These are phyloP conservation scores for Metallyticus violacea DNA, from an alignment of 2,888 invertebrate species.

Conservation along the genomic window DNA sequence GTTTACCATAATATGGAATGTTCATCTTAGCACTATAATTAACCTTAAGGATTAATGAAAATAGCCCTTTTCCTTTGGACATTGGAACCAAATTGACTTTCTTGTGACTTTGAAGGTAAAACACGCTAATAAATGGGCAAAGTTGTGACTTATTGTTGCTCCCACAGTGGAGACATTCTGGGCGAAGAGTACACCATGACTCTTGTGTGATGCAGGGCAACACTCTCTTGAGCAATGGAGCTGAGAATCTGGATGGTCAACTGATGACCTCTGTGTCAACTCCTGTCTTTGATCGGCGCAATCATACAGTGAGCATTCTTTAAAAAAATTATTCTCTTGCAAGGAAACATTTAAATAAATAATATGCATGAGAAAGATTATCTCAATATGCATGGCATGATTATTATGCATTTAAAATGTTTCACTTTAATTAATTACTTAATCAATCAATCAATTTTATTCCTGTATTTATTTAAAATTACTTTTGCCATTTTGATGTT, in stretches of 20 bases:
- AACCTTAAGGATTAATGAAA: too few relatives aligned
- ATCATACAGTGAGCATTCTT: constrained; percentile 67
- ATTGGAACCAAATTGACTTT: too few relatives aligned
- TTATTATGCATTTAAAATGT: too few relatives aligned
- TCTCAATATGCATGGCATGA: too few relatives aligned
- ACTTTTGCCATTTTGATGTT: too few relatives aligned
- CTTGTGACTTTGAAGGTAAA: not conserved
- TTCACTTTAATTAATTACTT: too few relatives aligned
- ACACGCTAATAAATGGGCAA: not conserved
- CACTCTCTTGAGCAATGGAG: constrained; percentile 51
- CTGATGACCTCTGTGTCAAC: constrained; percentile 91
- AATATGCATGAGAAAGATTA: not conserved
- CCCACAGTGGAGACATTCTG: not conserved
- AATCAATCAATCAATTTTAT: too few relatives aligned
- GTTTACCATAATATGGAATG: too few relatives aligned
- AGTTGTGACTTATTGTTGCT: not conserved
- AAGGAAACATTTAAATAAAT: not conserved
- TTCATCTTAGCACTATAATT: too few relatives aligned
- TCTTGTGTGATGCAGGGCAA: constrained; percentile 53
- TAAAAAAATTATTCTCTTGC: not conserved
- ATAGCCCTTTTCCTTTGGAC: not conserved
- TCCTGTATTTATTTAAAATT: too few relatives aligned
- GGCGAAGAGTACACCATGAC: not conserved
- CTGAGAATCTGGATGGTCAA: constrained; percentile 60
- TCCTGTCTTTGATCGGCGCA: constrained; percentile 91